Base-by-base conservation (phyloP, 2,888 invertebrate genomes). In the Mesorhabditis belari region DNA sequence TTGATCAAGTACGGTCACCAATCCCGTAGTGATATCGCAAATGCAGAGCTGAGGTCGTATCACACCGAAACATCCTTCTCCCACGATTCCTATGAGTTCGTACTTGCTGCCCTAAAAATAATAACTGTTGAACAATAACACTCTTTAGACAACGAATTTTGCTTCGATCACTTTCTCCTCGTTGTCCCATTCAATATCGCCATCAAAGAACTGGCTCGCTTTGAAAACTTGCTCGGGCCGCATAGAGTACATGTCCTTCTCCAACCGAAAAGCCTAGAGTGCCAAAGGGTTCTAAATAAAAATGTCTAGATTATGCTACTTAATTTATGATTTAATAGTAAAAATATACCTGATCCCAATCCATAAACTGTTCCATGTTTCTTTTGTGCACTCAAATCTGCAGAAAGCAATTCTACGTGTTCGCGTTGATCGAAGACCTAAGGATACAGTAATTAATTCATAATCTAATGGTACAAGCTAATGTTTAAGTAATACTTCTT, bases 21-120 rank as follows among this genome's bases (percentile, higher is more conserved):
- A 66, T 56, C 76, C 74, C 23, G 67, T 71, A 24, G 62, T 63
- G 6, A 75, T 57, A 50, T 77, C 74, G 27, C 73, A 64, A 19
- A 77, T 63, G 61, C 78, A 77, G n/a, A 81, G 62, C 9, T 77
- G 70, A 6, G 80, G 80, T 5, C 65, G 62, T 44, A 67, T 71
- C 25, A 77, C 75, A 26, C 73, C 75, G 28, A 53, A 58, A 49
- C 65, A 70, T 35, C 70, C 71, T 55, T 80, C 80, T 23, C 80
- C 80, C 76, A 77, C 81, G 25, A 69, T 70, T 26, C 79, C 75
- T 5, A 35, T 35, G 50, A 67, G 55, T 25, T 64, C 67, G 63
- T 71, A 80, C 58, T 80, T 77, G 12, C 77, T 74, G 24, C 79
- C 80, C 77, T 77, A 57, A 56, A 63, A 57, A n/a, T n/a, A n/a